Conservation (phyloP, 2,113 vertebrate genomes). For the Stercorarius parasiticus region DNA sequence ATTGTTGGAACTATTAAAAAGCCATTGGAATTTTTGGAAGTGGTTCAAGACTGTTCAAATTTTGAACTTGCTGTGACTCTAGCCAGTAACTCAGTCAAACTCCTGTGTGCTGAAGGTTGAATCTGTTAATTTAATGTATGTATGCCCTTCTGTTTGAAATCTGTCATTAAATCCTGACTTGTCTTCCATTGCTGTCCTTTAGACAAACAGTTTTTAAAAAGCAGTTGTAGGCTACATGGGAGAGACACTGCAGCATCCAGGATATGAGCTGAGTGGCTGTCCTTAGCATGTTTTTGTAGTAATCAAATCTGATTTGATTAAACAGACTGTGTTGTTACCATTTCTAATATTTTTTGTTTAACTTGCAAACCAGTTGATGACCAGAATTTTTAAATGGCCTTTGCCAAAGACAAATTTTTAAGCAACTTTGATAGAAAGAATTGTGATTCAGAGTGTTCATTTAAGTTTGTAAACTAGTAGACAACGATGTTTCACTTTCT, state of each 20-base stretch:
- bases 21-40: slow-evolving; percentile 68
- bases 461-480: background rate
- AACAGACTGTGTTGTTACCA: slow-evolving; percentile 27
- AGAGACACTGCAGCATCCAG: background rate
- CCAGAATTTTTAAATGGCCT: slow-evolving; percentile 7
- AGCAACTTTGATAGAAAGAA: background rate
- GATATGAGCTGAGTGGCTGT: background rate
- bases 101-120: slow-evolving; percentile 43
- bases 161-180: slow-evolving; percentile 55
- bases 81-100: slow-evolving; percentile 45
- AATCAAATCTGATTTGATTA: slow-evolving; percentile 29
- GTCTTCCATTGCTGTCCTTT: slow-evolving; percentile 69
- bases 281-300: slow-evolving; percentile 18
- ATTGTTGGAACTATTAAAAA: slow-evolving; percentile 71
- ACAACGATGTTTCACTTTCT: background rate
- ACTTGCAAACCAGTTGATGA: background rate
- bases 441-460: background rate
- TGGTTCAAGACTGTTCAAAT: slow-evolving; percentile 67
- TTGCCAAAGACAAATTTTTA: background rate
- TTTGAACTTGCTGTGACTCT: slow-evolving; percentile 42
- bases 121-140: slow-evolving; percentile 62
- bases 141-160: slow-evolving; percentile 60
- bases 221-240: background rate
- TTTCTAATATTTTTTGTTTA: slow-evolving; percentile 7
- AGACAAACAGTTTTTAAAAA: slow-evolving; percentile 57